These are phyloP conservation scores for Calyptomena viridis DNA, from an alignment of 2,113 vertebrate genomes.

Conservation along the genomic window DNA sequence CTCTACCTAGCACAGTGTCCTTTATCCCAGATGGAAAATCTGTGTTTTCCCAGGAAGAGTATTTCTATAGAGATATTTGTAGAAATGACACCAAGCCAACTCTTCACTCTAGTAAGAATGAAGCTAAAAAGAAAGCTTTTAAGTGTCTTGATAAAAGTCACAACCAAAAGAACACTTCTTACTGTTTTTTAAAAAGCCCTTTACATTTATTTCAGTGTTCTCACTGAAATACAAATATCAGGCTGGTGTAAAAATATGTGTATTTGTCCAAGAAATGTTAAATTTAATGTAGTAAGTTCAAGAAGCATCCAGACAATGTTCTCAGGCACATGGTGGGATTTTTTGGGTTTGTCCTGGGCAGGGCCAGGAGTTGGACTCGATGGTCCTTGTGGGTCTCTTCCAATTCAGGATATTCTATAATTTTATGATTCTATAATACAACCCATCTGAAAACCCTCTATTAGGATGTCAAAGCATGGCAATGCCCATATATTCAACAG, in stretches of 20 bases:
- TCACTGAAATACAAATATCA: background rate
- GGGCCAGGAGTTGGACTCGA: fast-evolving
- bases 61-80: background rate
- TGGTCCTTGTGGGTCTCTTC: background rate
- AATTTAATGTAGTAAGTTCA: background rate
- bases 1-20: background rate
- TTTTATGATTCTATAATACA: background rate
- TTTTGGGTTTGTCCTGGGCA: background rate
- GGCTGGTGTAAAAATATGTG: background rate
- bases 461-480: background rate
- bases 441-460: background rate
- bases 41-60: background rate
- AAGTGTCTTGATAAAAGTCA: background rate
- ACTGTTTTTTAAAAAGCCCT: background rate
- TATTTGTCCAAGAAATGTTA: background rate
- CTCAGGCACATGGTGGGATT: background rate
- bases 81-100: background rate
- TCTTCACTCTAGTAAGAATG: background rate
- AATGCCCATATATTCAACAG: background rate
- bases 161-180: background rate
- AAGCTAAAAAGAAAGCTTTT: background rate
- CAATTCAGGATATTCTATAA: background rate
- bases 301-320: background rate
- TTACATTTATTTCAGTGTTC: background rate
- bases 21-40: background rate